These are phyloP conservation scores for Sarcophaga peregrina DNA, from an alignment of 1,140 invertebrate genomes.

Conservation along the genomic window DNA sequence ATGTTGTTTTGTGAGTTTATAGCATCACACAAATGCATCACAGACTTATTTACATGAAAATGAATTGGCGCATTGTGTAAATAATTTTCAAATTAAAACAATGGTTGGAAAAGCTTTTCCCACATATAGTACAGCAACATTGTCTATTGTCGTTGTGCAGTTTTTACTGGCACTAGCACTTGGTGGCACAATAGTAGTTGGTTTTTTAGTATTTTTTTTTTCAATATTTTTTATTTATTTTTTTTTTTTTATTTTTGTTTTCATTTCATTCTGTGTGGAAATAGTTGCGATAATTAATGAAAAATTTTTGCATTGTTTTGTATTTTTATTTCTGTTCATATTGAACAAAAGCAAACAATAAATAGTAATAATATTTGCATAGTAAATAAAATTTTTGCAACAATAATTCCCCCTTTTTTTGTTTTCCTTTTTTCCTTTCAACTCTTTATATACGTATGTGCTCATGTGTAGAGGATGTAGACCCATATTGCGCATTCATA, in stretches of 20 bases:
- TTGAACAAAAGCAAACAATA: conserved; percentile 17
- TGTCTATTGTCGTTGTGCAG: too few relatives aligned
- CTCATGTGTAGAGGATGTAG: too few relatives aligned
- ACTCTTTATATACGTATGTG: too few relatives aligned
- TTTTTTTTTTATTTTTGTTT: not conserved
- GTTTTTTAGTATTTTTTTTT: not conserved
- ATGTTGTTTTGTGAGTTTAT: too few relatives aligned
- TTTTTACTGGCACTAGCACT: not conserved
- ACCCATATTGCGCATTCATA: too few relatives aligned
- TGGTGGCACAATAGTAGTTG: not conserved
- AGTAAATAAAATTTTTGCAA: conserved; percentile 1
- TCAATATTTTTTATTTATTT: not conserved
- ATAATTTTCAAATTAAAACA: conserved; percentile 7
- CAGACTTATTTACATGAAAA: conserved; percentile 4
- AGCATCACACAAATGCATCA: too few relatives aligned
- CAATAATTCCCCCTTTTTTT: too few relatives aligned
- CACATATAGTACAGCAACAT: too few relatives aligned
- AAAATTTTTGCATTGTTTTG: not conserved
- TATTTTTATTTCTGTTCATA: conserved; percentile 2
- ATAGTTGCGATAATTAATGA: conserved; percentile 19
- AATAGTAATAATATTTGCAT: conserved; percentile 24
- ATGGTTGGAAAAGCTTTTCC: not conserved
- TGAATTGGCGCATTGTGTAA: not conserved
- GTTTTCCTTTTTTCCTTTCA: too few relatives aligned
- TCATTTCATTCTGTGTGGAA: not conserved